These are phyloP conservation scores for Regulus satrapa DNA, from an alignment of 2,113 vertebrate species.

Conservation along the genomic window DNA sequence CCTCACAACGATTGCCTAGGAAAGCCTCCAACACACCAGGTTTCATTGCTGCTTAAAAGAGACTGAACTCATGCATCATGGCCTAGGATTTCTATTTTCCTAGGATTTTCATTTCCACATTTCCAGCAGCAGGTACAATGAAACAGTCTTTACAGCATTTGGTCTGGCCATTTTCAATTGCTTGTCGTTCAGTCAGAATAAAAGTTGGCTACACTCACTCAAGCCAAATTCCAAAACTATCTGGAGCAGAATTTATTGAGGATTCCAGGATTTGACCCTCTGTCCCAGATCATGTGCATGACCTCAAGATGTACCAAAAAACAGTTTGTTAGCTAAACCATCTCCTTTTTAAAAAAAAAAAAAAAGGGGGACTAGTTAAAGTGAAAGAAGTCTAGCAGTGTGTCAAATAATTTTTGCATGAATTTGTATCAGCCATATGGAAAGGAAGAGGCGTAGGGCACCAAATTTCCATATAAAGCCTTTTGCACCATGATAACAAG, in stretches of 20 bases:
- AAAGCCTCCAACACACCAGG: neutral
- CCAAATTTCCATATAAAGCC: neutral
- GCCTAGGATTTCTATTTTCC: neutral
- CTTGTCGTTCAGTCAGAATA: neutral
- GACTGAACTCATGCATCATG: neutral
- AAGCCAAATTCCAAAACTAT: neutral
- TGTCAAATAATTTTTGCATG: neutral
- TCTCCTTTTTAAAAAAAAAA: neutral
- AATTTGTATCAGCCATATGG: slow-evolving; percentile 29
- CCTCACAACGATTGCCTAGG: neutral
- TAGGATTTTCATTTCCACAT: neutral
- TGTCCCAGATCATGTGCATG: neutral
- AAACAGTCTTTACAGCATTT: neutral
- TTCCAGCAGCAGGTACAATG: neutral
- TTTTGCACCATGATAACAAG: neutral
- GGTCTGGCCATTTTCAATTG: neutral
- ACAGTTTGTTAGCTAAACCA: slow-evolving; percentile 8
- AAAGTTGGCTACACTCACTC: neutral
- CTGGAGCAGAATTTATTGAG: neutral
- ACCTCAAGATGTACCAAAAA: slow-evolving; percentile 4
- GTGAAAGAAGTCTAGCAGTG: neutral
- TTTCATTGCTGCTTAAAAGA: neutral
- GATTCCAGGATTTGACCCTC: neutral
- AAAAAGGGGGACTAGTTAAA: neutral
- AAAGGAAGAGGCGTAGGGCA: neutral